phyloP scores from a whole-genome alignment of 2,888 invertebrate genomes.

The Ichneumoninae sp. region DNA sequence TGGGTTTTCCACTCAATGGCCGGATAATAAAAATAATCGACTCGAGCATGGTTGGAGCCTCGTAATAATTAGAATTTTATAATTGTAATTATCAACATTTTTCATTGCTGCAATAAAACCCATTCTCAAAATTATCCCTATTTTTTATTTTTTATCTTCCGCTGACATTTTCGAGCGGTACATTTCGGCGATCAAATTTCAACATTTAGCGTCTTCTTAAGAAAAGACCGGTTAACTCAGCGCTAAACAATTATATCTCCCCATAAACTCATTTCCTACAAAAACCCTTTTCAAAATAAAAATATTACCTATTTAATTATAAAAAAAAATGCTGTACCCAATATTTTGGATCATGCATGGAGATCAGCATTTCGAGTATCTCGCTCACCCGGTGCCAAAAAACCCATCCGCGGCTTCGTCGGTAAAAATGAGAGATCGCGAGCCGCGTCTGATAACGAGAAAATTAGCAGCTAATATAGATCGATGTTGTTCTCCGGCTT shows the following conservation, averaged over 20 bases:
- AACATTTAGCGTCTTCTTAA: too few species aligned
- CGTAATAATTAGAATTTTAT: conserved; percentile 55
- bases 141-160: too few species aligned
- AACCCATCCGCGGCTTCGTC: conserved; percentile 11
- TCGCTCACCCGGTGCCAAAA: neutral
- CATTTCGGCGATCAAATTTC: too few species aligned
- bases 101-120: neutral
- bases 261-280: too few species aligned
- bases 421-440: conserved; percentile 34
- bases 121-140: conserved; percentile 77
- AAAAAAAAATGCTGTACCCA: too few species aligned
- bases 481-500: conserved; percentile 76
- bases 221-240: too few species aligned
- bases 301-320: too few species aligned
- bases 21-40: conserved; percentile 81
- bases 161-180: too few species aligned
- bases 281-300: too few species aligned
- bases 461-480: conserved; percentile 83
- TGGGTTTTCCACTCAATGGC: conserved; percentile 47
- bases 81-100: conserved; percentile 40
- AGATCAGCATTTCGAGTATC: neutral
- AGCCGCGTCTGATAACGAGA: conserved; percentile 76
- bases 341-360: neutral
- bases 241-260: too few species aligned
- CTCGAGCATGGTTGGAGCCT: conserved; percentile 63